A percentile compares a stretch with the other conserved stretches of the same genome.
These are phyloP conservation scores for Lytechinus pictus DNA, from an alignment of 35 echinoderm and acorn worm species.

Conservation along the genomic window DNA sequence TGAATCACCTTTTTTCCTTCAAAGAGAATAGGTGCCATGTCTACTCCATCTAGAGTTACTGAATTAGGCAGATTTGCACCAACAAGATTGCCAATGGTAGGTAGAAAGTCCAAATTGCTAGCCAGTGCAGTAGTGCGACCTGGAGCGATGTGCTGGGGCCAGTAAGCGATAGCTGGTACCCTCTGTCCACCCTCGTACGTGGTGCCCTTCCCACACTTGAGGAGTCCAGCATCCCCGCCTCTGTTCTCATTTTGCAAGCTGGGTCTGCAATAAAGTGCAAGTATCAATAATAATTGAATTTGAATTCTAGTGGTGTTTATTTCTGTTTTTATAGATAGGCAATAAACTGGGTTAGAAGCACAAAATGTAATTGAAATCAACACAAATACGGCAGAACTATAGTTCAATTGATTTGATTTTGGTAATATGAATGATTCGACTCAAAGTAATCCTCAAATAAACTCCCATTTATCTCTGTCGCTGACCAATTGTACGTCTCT, in stretches of 20 bases:
- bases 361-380: no score
- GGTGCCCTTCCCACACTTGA: slow-evolving; percentile 97
- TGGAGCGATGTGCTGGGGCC: slow-evolving; percentile 81
- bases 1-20: slow-evolving; percentile 57
- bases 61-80: slow-evolving; percentile 74
- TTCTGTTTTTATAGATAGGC: not conserved
- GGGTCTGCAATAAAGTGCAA: slow-evolving; percentile 50
- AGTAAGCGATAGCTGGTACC: slow-evolving; percentile 89
- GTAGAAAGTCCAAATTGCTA: slow-evolving; percentile 81
- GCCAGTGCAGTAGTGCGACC: slow-evolving; percentile 82
- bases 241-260: slow-evolving; percentile 73
- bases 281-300: not conserved
- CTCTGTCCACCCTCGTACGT: slow-evolving; percentile 95
- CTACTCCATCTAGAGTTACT: slow-evolving; percentile 83
- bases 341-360: no score
- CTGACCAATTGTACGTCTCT: no score
- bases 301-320: not conserved
- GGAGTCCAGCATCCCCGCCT: slow-evolving; percentile 78
- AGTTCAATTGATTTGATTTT: no score
- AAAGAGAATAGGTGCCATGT: slow-evolving; percentile 90
- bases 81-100: slow-evolving; percentile 87
- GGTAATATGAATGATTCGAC: no score
- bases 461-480: no score
- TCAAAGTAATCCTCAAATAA: no score
- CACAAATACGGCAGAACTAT: no score